Evolutionary conservation across 1,140 invertebrate species (phyloP).

Genomic region (Drosophila pectinifera): DNA sequence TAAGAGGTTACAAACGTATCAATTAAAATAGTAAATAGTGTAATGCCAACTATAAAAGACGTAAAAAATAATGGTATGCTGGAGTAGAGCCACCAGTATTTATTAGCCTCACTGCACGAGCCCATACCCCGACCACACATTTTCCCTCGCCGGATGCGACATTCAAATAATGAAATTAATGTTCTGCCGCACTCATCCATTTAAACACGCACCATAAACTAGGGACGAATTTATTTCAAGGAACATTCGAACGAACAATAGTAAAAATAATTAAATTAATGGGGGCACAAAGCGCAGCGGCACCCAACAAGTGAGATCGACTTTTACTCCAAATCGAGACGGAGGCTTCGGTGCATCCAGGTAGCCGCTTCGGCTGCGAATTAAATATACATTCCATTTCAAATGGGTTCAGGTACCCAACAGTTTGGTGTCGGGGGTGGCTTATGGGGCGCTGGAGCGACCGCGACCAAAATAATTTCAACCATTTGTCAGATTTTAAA

Average conservation of each 20-base stretch:
- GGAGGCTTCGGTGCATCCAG: conserved; percentile 20
- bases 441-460: conserved; percentile 1
- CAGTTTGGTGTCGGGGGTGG: not conserved
- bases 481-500: conserved; percentile 76
- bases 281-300: conserved; percentile 43
- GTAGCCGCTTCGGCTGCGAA: conserved; percentile 32
- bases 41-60: conserved; percentile 1
- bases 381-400: conserved; percentile 47
- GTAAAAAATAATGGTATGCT: conserved; percentile 15
- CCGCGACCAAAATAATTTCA: conserved; percentile 77
- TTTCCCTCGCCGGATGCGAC: conserved; percentile 42
- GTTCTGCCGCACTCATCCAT: conserved; percentile 80
- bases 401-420: conserved; percentile 22
- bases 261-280: conserved; percentile 82
- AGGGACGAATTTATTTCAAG: conserved; percentile 74
- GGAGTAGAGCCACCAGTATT: conserved; percentile 41
- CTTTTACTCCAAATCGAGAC: conserved; percentile 27
- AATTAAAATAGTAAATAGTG: no score
- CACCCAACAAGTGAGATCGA: conserved; percentile 33
- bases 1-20: no score
- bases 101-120: conserved; percentile 25
- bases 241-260: conserved; percentile 67
- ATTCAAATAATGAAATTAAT: conserved; percentile 79
- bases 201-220: conserved; percentile 82
- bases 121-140: not conserved